Evolutionary conservation across 1,140 invertebrate genomes (phyloP), one percentile per base, ranked within the genome.

Genomic region (Macrosteles quadrilineatus): DNA sequence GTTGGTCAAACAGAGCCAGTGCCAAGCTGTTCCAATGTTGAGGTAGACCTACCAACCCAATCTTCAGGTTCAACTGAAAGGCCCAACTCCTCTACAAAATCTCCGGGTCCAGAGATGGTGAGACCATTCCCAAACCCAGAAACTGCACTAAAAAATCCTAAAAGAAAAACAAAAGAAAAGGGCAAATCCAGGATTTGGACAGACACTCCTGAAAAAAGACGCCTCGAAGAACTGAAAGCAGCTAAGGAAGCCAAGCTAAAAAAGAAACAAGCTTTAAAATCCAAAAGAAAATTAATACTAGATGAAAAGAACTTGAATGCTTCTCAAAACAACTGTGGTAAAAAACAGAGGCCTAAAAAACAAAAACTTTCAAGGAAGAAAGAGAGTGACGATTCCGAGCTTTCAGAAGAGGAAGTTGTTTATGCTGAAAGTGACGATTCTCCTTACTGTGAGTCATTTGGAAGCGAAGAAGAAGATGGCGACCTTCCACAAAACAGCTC

Each of bases 111-210:
- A 62, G 57, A 62, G 27, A 2, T 9, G 27, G 57, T 62, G 19
- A 12, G 14, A 4, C 27, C 57, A 9, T n/a, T 6, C 2, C 25
- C 2, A 4, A 29, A 2, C 14, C 21, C 27, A 23, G n/a, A 4
- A 11, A 2, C 4, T 4, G 57, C 2, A 4, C 4, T 9, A 17
- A 27, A 17, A 23, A 25, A 25, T 25, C 6, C 6, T 25, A 27
- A 12, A 25, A 62, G 9, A 6, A 23, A 19, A 25, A 25, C 2
- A 9, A 6, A 29, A 23, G 27, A 62, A 62, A 62, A 27, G 27
- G n/a, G 27, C 14, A 62, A 62, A 62, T 23, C 19, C 57, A 62
- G 57, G 27, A 62, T 62, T 25, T 62, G 14, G 57, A 62, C 27
- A 4, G 27, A 29, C 27, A 62, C 27, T 4, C 57, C 57, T 23